Evolutionary conservation across 2,888 invertebrate species (phyloP), one percentile per base, ranked within the genome.

Genomic region (Tanaodytes sp.): DNA sequence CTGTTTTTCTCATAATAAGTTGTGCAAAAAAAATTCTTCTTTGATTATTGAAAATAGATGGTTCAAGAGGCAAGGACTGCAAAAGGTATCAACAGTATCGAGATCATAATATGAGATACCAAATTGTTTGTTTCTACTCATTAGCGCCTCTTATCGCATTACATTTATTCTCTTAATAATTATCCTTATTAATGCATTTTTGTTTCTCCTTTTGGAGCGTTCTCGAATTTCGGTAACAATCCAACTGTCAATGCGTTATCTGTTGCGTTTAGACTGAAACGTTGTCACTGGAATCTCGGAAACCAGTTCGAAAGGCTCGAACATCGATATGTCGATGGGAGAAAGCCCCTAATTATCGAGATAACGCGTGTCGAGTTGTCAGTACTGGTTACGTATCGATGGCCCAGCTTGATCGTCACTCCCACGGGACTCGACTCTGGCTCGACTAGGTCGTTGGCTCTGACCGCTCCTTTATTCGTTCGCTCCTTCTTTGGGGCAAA

Each of bases 291-390:
- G 75, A 74, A 77, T 77, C 72, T 73, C 54, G 64, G n/a, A 72
- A 76, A 76, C 77, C 77, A 78, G 76, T 79, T 76, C 72, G 73
- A 68, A 71, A 73, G 70, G 74, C 69, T 71, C 62, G 73, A 70
- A 65, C 73, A 76, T 74, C 75, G 76, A 75, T 77, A 77, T 65
- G 70, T 71, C 48, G 73, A 71, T 57, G 59, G 68, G 55, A 73
- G 73, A 75, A 79, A 77, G 77, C 75, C 71, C 70, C 72, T 80
- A 79, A 79, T 79, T 79, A 79, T 77, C 72, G 73, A 80, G 77
- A 80, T 79, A 79, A 79, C 76, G 77, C 72, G 74, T 75, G 77
- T 79, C 73, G 75, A 73, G 69, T 59, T 78, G 76, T 76, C 77
- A 75, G 76, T 75, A 74, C 70, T 55, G 74, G 64, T 77, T 78